Conservation (phyloP, 2,113 vertebrate species). For the Thermophis baileyi region DNA sequence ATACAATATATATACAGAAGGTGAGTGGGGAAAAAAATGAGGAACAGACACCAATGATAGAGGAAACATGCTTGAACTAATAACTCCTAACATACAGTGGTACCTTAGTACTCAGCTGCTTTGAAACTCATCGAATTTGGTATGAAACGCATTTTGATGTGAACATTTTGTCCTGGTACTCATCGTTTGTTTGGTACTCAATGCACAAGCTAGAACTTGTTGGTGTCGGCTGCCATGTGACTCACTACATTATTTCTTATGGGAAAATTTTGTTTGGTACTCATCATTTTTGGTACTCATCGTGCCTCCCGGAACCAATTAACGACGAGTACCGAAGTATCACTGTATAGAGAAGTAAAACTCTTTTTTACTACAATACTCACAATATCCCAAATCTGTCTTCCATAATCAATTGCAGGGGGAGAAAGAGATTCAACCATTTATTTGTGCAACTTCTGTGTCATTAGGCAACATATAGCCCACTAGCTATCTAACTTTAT, state of each 20-base stretch:
- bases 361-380: background rate
- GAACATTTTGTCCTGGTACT: background rate
- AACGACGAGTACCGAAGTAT: background rate
- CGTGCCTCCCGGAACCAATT: background rate
- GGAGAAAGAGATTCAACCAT: background rate
- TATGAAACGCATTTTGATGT: background rate
- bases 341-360: background rate
- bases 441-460: background rate
- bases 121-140: background rate
- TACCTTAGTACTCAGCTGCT: background rate
- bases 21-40: background rate
- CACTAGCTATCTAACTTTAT: background rate
- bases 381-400: background rate
- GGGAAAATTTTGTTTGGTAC: background rate
- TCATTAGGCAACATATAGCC: background rate
- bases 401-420: background rate
- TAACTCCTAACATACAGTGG: background rate
- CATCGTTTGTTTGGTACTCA: background rate
- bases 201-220: background rate
- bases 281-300: background rate
- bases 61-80: background rate
- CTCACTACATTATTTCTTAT: background rate
- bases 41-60: background rate
- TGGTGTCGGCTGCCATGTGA: background rate
- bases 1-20: background rate